Conservation (phyloP, 2,797 vertebrate species). For the Leptatherina wallacei region DNA sequence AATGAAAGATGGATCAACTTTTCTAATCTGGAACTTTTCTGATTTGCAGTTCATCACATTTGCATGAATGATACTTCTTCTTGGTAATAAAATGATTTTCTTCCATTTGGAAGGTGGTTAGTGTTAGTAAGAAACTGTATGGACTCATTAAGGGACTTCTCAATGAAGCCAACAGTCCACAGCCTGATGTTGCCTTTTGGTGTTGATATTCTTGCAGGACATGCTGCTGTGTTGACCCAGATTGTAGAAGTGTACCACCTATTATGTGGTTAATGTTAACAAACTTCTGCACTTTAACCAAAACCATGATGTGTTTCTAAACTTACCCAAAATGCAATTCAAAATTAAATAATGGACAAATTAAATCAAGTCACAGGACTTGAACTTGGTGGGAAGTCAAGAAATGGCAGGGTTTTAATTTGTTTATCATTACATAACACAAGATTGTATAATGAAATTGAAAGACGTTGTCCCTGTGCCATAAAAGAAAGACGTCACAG, state of each 20-base stretch:
- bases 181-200: not conserved
- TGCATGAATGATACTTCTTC: not conserved
- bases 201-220: not conserved
- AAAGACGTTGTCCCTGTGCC: not conserved
- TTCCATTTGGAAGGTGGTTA: not conserved
- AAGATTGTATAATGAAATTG: not conserved
- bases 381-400: not conserved
- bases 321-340: not conserved
- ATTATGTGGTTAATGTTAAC: not conserved
- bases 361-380: conserved; percentile 8
- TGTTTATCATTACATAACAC: not conserved
- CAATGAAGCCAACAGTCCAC: not conserved
- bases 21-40: no score
- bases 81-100: no score
- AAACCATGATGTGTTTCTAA: not conserved
- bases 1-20: not conserved
- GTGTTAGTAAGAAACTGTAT: not conserved
- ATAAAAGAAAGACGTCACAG: not conserved
- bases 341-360: not conserved
- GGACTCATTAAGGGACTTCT: not conserved
- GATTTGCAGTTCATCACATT: not conserved
- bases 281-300: not conserved
- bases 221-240: not conserved
- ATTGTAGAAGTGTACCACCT: not conserved
- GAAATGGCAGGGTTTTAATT: not conserved